A percentile compares a stretch with the other conserved stretches of the same genome.
phyloP scores from a whole-genome alignment of 2,888 invertebrate species.

The Chirona hameri region DNA sequence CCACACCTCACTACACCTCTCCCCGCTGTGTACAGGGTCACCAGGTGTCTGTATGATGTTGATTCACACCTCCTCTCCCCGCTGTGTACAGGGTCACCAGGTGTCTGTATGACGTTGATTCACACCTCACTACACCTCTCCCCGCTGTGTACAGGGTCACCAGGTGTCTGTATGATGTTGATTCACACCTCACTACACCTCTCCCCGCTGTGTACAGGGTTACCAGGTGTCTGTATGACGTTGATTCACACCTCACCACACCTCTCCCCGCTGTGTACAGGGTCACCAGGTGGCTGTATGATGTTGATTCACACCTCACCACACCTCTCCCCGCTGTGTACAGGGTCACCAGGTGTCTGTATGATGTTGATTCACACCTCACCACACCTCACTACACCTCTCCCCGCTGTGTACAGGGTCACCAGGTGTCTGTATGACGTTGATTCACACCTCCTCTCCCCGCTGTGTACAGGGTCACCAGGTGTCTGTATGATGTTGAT shows the following conservation, averaged over 20 bases:
- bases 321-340: too few relatives aligned
- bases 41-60: slow-evolving; percentile 37
- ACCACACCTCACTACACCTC: too few relatives aligned
- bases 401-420: not conserved
- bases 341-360: too few relatives aligned
- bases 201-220: not conserved
- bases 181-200: too few relatives aligned
- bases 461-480: too few relatives aligned
- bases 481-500: too few relatives aligned
- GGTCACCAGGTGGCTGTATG: slow-evolving; percentile 36
- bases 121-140: not conserved
- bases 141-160: too few relatives aligned
- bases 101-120: slow-evolving; percentile 37
- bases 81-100: slow-evolving; percentile 27
- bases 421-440: slow-evolving; percentile 38
- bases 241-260: not conserved
- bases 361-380: too few relatives aligned
- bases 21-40: slow-evolving; percentile 10
- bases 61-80: not conserved
- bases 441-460: not conserved
- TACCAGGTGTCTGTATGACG: slow-evolving; percentile 38
- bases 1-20: too few relatives aligned
- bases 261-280: not conserved
- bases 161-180: too few relatives aligned
- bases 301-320: slow-evolving; percentile 14